Conservation (phyloP, 2,888 invertebrate species). For the Allacma fusca region DNA sequence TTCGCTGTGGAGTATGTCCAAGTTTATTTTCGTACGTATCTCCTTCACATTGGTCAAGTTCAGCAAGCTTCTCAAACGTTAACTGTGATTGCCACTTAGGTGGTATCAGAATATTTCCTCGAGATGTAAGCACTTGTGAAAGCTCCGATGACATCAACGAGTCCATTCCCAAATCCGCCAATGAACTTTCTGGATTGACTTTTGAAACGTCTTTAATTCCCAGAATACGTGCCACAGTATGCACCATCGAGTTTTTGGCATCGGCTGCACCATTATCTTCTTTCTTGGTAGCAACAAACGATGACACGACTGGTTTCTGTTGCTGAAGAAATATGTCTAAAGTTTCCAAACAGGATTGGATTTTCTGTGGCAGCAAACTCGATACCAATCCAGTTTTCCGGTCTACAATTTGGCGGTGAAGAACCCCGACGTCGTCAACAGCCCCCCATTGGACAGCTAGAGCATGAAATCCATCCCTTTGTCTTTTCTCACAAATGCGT, state of each 20-base stretch:
- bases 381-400: not conserved
- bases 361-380: not conserved
- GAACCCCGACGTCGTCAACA: not conserved
- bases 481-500: not conserved
- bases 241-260: conserved; percentile 65
- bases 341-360: not conserved
- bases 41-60: conserved; percentile 64
- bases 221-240: conserved; percentile 74
- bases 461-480: not conserved
- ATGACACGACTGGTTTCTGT: conserved; percentile 75
- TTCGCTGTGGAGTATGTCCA: too few species aligned
- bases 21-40: not conserved
- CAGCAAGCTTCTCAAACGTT: conserved; percentile 74
- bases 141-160: conserved; percentile 97
- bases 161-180: conserved; percentile 95
- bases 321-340: conserved; percentile 56
- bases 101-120: conserved; percentile 85
- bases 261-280: conserved; percentile 62
- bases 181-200: conserved; percentile 71
- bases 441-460: not conserved
- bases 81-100: conserved; percentile 85
- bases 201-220: conserved; percentile 85
- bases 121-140: conserved; percentile 87
- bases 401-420: not conserved
- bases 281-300: conserved; percentile 89